phyloP scores from a whole-genome alignment of 2,113 vertebrate genomes.

The Cettia cetti region DNA sequence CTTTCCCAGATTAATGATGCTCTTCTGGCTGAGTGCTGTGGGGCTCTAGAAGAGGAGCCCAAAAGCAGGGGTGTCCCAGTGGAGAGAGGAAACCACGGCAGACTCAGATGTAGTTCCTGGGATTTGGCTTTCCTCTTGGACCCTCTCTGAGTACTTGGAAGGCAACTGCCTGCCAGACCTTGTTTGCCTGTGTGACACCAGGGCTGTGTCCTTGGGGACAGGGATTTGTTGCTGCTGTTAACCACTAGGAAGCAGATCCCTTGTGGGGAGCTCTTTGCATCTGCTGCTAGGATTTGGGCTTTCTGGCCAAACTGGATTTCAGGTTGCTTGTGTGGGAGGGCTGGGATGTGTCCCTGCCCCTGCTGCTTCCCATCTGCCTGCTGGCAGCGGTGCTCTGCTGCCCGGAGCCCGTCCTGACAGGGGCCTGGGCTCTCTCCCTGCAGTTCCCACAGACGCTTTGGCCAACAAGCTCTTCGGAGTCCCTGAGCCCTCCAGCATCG shows the following conservation, averaged over 20 bases:
- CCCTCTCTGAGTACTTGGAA: neutral
- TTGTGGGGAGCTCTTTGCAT: neutral
- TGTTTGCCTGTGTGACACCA: neutral
- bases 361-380: neutral
- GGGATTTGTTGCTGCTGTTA: neutral
- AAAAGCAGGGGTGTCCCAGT: neutral
- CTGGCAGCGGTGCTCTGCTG: fast-evolving
- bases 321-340: neutral
- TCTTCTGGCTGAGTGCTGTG: neutral
- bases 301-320: neutral
- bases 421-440: neutral
- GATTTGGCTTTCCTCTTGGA: neutral
- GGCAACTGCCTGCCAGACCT: neutral
- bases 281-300: neutral
- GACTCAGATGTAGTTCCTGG: neutral
- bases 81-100: neutral
- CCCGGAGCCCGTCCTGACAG: neutral
- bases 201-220: neutral
- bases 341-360: neutral
- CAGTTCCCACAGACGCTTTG: conserved; percentile 95
- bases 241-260: neutral
- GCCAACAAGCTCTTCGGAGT: conserved; percentile 96
- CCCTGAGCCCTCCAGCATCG: conserved; percentile 88
- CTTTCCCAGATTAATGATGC: neutral
- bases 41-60: neutral